Evolutionary conservation across 2,888 invertebrate species (phyloP).

Genomic region (Hydrotaea diabolus): DNA sequence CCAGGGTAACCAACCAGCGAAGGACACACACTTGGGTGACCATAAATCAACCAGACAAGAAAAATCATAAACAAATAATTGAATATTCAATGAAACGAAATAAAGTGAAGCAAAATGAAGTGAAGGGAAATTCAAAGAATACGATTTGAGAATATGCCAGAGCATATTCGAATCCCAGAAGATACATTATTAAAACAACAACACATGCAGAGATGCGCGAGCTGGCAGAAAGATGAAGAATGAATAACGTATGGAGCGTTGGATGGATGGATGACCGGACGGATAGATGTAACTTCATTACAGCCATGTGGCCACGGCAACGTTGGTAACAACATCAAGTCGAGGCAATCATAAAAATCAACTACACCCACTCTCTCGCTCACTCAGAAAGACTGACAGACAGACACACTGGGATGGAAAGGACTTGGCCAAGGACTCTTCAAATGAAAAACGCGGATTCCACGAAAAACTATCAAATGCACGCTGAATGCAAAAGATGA

Average conservation of each 20-base stretch:
- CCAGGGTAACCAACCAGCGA: neutral
- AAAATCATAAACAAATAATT: slow-evolving; percentile 44
- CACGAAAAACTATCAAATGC: neutral
- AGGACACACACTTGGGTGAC: neutral
- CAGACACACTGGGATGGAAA: too few species aligned
- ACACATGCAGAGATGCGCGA: neutral
- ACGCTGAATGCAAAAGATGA: neutral
- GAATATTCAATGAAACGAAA: slow-evolving; percentile 37
- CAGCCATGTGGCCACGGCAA: neutral
- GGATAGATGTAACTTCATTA: neutral
- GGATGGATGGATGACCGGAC: neutral
- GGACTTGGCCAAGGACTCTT: slow-evolving; percentile 2
- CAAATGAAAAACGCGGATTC: slow-evolving; percentile 26
- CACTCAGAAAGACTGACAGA: neutral
- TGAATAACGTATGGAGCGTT: neutral
- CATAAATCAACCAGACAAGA: slow-evolving; percentile 46
- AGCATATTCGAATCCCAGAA: neutral
- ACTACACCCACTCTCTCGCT: neutral
- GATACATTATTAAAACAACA: neutral
- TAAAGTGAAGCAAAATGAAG: too few species aligned
- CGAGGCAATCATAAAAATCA: slow-evolving; percentile 16
- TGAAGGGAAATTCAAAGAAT: neutral
- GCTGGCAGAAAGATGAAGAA: neutral
- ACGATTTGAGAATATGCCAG: neutral
- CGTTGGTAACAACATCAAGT: neutral